Evolutionary conservation across 2,113 vertebrate genomes (phyloP).

Genomic region (Capreolus pygargus): DNA sequence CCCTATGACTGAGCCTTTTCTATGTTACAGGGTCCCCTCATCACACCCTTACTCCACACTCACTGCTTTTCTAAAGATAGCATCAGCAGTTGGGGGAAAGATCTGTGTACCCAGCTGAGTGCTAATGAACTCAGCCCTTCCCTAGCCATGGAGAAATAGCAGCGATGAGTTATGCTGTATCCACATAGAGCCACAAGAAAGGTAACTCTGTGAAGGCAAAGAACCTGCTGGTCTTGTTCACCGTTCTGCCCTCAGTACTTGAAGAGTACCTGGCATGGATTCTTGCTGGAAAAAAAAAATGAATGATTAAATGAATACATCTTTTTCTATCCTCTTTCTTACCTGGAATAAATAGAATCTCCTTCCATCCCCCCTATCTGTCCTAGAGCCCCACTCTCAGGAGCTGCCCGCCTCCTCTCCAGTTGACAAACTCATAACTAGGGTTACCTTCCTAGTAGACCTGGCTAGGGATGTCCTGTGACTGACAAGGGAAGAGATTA

Average conservation of each 20-base stretch:
- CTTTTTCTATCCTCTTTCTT: background rate
- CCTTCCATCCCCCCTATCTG: background rate
- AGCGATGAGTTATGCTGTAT: background rate
- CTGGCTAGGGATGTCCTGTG: background rate
- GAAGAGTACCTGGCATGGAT: background rate
- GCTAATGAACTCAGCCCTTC: background rate
- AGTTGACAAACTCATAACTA: background rate
- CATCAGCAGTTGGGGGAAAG: background rate
- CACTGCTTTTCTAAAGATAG: background rate
- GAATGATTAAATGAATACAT: background rate
- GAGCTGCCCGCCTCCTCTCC: background rate
- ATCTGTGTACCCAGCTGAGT: background rate
- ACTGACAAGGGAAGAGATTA: background rate
- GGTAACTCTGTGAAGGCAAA: background rate
- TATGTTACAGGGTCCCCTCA: background rate
- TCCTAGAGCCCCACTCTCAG: background rate
- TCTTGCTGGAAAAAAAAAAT: background rate
- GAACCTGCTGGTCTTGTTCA: background rate
- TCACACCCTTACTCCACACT: background rate
- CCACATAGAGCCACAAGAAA: background rate
- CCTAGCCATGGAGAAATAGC: background rate
- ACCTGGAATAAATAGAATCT: background rate
- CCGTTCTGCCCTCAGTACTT: too few species aligned
- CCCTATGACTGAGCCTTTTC: background rate
- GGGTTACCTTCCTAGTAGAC: background rate